Base-by-base conservation (phyloP, 2,888 invertebrate species). In the Clunio marinus region DNA sequence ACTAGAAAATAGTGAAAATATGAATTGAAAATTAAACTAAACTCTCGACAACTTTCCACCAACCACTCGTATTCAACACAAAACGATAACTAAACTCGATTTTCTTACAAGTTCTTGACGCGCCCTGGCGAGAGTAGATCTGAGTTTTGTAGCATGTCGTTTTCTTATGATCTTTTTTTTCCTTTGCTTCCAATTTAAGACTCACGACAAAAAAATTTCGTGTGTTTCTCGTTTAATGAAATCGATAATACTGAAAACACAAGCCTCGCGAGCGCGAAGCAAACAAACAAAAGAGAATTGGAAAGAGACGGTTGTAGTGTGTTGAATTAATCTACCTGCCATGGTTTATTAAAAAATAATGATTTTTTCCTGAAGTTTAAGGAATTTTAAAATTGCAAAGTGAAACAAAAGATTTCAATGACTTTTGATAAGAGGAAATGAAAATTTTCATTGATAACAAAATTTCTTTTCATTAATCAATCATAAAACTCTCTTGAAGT, bases 121-220 rank as follows among this genome's bases (percentile, higher is more conserved):
- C 66, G 66, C 66, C 66, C 66, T 15, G n/a, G n/a, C n/a, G 66
- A 66, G 66, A 66, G 66, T 20, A 66, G 35, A 66, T 66, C 66
- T 35, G 66, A 66, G 28, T 66, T 66, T 66, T 51, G 66, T 32
- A 55, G 66, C 66, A 66, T 66, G 45, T 41, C 28, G 45, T 35
- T 27, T 28, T n/a, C 25, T 37, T 63, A 46, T 46, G 45, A 45
- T 63, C 46, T 15, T 46, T 63, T 25, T 8, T 17, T 13, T 3
- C 7, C 4, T 4, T 5, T 3, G 4, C 3, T 15, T 17, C 7
- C 17, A 20, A 8, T 20, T 8, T 17, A 51, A 51, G 51, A 51
- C n/a, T 15, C 8, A 15, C n/a, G 60, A 37, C 17, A 17, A 60
- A 27, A 24, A 25, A 27, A 25, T 27, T 20, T 60, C 3, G 63